Evolutionary conservation across 2,797 vertebrate species (phyloP).

Genomic region (Echeneis naucrates): DNA sequence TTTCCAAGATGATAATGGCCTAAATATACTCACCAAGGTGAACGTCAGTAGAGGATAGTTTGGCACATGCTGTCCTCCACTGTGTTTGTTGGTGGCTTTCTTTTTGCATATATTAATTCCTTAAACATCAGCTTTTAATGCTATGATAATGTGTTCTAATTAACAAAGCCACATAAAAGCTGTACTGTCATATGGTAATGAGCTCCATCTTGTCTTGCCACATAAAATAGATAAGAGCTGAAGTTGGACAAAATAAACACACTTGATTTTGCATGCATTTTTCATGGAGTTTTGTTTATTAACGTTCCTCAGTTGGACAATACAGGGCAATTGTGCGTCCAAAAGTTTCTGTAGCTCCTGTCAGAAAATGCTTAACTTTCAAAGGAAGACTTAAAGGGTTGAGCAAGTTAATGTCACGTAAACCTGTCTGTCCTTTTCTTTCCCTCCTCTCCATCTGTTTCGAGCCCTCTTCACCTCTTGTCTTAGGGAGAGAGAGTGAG

Average conservation of each 20-base stretch:
- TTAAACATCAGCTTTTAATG: conserved; percentile 38
- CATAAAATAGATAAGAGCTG: conserved; percentile 25
- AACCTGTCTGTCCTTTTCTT: conserved; percentile 56
- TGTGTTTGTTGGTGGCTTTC: conserved; percentile 20
- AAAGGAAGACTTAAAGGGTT: conserved; percentile 66
- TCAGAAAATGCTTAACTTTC: conserved; percentile 15
- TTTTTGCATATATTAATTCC: conserved; percentile 34
- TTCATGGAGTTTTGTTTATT: conserved; percentile 20
- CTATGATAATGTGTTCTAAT: conserved; percentile 50
- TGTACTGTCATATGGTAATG: conserved; percentile 35
- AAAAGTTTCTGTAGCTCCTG: conserved; percentile 8
- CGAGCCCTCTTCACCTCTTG: conserved; percentile 56
- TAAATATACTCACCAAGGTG: not conserved
- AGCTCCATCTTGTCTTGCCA: conserved; percentile 19
- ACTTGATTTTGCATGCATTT: conserved; percentile 9
- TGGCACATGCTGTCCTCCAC: not conserved
- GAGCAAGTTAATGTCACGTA: conserved; percentile 74
- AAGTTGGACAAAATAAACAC: conserved; percentile 11
- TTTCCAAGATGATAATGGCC: not conserved
- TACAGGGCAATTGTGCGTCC: not conserved
- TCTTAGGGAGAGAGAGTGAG: conserved; percentile 44
- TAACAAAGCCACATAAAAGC: conserved; percentile 43
- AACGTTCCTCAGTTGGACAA: not conserved
- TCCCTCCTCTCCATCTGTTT: conserved; percentile 82
- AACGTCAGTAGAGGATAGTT: conserved; percentile 2